Evolutionary conservation across 2,113 vertebrate species (phyloP).

Genomic region (Crocuta crocuta): DNA sequence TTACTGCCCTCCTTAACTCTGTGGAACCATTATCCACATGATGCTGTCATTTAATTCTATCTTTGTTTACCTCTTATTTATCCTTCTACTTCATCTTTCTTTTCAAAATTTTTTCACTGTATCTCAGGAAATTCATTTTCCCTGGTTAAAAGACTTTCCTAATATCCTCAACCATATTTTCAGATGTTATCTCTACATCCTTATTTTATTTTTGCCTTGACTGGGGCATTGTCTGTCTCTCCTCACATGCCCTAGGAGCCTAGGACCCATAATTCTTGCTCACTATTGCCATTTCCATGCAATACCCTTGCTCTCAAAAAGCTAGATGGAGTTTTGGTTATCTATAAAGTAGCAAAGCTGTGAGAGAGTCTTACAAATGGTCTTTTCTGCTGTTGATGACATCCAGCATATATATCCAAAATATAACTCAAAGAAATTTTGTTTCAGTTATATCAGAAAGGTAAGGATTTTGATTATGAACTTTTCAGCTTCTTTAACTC

Average conservation of each 20-base stretch:
- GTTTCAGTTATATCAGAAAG: not conserved
- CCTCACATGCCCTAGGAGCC: not conserved
- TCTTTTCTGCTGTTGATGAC: not conserved
- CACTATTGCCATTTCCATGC: not conserved
- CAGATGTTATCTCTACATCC: not conserved
- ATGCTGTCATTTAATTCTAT: not conserved
- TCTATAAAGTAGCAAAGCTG: not conserved
- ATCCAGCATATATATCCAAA: not conserved
- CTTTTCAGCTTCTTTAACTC: not conserved
- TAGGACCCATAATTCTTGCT: not conserved
- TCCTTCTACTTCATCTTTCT: not conserved
- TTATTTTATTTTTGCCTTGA: not conserved
- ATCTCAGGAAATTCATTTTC: not conserved
- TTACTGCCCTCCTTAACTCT: not conserved
- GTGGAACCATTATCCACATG: not conserved
- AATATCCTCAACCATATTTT: not conserved
- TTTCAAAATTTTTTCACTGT: not conserved
- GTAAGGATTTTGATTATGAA: constrained; percentile 13
- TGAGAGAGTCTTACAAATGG: not conserved
- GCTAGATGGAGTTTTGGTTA: not conserved
- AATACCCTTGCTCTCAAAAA: not conserved
- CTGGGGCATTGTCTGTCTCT: not conserved
- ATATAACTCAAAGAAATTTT: not conserved
- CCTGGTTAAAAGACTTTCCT: not conserved
- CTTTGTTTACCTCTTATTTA: not conserved